Base-by-base conservation (phyloP, 2,113 vertebrate genomes). In the Stictonetta naevosa region DNA sequence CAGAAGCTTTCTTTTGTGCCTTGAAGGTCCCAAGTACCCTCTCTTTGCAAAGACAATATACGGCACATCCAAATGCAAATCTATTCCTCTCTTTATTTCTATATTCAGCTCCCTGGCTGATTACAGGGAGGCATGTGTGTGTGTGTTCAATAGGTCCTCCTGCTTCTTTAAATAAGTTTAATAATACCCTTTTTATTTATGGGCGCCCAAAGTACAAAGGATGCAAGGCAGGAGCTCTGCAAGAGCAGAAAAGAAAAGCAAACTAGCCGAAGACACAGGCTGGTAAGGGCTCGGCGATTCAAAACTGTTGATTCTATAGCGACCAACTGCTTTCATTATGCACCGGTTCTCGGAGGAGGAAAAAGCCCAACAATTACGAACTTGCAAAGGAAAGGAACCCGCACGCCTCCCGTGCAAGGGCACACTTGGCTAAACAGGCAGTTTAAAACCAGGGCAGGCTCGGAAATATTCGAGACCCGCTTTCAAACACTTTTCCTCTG, bases 131-230 rank as follows among this genome's bases (percentile, higher is more conserved):
- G 44, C 96, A 91, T 93, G 88, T 93, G 86, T 85, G 77, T 59
- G 77, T 55, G 71, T 16, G 46, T 80, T 97, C 91, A 96, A 93
- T 97, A 91, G 95, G 88, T 93, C 93, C 92, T 92, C 92, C 86
- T 28, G 95, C 78, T 92, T 82, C 95, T 96, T 97, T 92, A 92
- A 96, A 59, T 91, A 96, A 96, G 95, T 96, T 97, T 94, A 96
- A 97, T 96, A 96, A 97, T 96, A 91, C 94, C 91, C 92, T 93
- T 96, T 96, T 97, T 95, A 97, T 95, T 96, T 94, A 96, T 67
- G 88, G 72, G 95, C 93, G 71, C 50, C 74, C 55, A 8, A 94
- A 89, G 88, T 93, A 96, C 96, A 95, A 96, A 97, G 67, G 88
- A 94, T 94, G 86, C 92, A 67, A 74, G 26, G 78, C 76, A 94